Evolutionary conservation across 2,888 invertebrate species (phyloP).

Genomic region (Mimachlamys varia): DNA sequence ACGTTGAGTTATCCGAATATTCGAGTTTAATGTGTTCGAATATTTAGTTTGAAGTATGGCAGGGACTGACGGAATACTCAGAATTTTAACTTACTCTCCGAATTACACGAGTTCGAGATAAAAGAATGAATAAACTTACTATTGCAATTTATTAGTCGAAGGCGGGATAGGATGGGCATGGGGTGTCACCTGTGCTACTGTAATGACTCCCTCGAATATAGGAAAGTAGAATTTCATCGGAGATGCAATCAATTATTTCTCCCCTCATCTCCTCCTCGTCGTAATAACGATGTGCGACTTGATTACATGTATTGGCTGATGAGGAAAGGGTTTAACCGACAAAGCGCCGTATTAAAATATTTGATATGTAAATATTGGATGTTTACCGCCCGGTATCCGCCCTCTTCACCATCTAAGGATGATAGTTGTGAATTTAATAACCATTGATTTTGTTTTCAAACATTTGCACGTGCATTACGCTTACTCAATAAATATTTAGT

Average conservation of each 20-base stretch:
- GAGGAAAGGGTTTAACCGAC: not conserved
- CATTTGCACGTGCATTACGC: conserved; percentile 26
- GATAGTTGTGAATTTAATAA: conserved; percentile 8
- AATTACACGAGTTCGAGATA: no score
- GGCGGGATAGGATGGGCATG: no score
- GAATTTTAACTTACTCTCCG: no score
- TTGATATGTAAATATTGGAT: not conserved
- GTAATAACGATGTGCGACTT: not conserved
- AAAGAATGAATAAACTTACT: no score
- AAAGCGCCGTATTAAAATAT: not conserved
- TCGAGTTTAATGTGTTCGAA: no score
- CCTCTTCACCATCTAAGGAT: not conserved
- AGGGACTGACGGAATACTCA: no score
- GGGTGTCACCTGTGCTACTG: no score
- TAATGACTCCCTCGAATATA: no score
- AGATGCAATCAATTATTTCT: not conserved
- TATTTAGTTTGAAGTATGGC: no score
- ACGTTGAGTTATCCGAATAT: no score
- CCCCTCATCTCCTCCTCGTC: not conserved
- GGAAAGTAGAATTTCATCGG: not conserved
- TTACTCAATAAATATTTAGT: conserved; percentile 27
- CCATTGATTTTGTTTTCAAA: conserved; percentile 19
- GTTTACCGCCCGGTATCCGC: not conserved
- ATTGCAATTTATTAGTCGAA: no score
- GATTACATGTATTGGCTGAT: not conserved